A percentile compares a stretch with the other conserved stretches of the same genome.
Conservation (phyloP, 2,797 vertebrate species). For the Lithobates pipiens region DNA sequence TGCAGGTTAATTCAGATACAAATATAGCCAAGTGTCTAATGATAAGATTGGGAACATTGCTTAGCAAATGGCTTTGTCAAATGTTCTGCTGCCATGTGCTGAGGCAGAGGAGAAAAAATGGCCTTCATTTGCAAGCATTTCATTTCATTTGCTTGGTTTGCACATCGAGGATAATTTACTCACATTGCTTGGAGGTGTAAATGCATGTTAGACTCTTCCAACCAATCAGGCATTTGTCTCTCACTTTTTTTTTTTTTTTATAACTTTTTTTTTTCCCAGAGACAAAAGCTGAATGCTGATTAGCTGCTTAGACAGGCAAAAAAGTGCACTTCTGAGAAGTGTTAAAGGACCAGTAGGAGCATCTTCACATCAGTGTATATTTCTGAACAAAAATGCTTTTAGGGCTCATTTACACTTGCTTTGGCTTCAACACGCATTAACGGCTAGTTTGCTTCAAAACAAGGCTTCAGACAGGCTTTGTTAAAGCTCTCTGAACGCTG, state of each 20-base stretch:
- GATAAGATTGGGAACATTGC: slow-evolving; percentile 31
- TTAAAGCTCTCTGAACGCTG: too few species aligned
- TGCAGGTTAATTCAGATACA: slow-evolving; percentile 26
- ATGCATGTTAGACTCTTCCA: neutral
- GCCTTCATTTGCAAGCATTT: slow-evolving; percentile 4
- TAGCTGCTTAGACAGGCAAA: neutral
- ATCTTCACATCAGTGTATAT: too few species aligned
- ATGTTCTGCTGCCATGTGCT: slow-evolving; percentile 17
- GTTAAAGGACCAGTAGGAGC: too few species aligned
- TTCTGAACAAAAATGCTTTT: too few species aligned
- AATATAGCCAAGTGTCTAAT: neutral
- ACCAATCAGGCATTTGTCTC: neutral
- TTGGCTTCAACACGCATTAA: too few species aligned
- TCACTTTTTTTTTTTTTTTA: neutral
- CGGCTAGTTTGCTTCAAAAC: too few species aligned
- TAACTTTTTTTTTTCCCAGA: neutral
- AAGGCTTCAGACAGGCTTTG: too few species aligned
- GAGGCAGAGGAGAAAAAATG: neutral
- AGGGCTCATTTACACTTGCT: too few species aligned
- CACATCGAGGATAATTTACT: slow-evolving; percentile 1
- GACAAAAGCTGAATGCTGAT: neutral
- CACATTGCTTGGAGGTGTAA: neutral
- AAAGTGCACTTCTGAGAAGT: neutral
- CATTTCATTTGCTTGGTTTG: neutral
- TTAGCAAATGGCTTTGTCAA: slow-evolving; percentile 28